Percentiles rank a stretch among this genome's conserved stretches.
These are phyloP conservation scores for Ophiothrix spiculata DNA, from an alignment of 35 echinoderm and acorn worm genomes.

Conservation along the genomic window DNA sequence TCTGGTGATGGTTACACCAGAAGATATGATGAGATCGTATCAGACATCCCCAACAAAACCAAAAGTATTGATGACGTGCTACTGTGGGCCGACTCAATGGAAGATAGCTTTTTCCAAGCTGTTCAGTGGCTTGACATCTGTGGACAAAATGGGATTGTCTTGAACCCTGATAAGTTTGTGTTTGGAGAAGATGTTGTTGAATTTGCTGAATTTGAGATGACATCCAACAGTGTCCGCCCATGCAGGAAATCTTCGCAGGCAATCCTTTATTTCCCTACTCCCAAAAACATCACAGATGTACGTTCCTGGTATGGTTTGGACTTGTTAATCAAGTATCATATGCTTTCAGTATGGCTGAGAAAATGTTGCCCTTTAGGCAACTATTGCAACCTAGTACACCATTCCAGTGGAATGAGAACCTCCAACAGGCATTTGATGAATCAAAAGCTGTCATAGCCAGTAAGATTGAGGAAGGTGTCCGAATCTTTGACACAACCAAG, in stretches of 20 bases:
- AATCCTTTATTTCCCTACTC: not conserved
- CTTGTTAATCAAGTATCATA: not conserved
- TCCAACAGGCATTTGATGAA: not conserved
- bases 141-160: not conserved
- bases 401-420: not conserved
- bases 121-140: not conserved
- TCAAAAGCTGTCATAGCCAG: slow-evolving; percentile 25
- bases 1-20: slow-evolving; percentile 21
- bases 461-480: slow-evolving; percentile 26
- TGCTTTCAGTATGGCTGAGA: not conserved
- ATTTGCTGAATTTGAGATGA: not conserved
- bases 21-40: slow-evolving; percentile 30
- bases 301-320: slow-evolving; percentile 22
- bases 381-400: not conserved
- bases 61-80: slow-evolving; percentile 5
- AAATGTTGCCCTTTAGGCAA: not conserved
- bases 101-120: not conserved
- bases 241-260: not conserved
- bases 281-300: not conserved
- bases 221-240: not conserved
- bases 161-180: slow-evolving; percentile 3
- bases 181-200: not conserved
- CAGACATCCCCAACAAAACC: slow-evolving; percentile 17
- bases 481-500: slow-evolving; percentile 20
- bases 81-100: not conserved